These are phyloP conservation scores for Himalopsyche phryganea DNA, from an alignment of 1,140 invertebrate genomes.

Conservation along the genomic window DNA sequence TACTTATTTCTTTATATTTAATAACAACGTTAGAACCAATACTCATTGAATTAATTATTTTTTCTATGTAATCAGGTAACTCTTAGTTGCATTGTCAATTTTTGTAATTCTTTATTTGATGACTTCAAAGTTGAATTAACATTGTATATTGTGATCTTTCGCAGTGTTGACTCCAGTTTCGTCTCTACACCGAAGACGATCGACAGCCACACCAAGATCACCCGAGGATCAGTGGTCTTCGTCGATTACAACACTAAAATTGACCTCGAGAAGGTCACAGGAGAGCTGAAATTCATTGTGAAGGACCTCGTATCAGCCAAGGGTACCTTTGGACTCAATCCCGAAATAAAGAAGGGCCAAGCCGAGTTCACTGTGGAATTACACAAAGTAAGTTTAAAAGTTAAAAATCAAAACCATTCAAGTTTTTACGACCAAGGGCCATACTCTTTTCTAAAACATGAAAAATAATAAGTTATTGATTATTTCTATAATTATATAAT, in stretches of 20 bases:
- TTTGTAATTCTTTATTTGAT: too few species aligned
- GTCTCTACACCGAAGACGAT: conserved; percentile 50
- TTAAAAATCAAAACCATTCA: too few species aligned
- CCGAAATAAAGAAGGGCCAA: conserved; percentile 55
- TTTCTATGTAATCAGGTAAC: too few species aligned
- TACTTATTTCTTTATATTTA: too few species aligned
- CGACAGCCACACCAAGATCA: conserved; percentile 53
- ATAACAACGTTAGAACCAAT: too few species aligned
- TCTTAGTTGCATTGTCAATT: too few species aligned
- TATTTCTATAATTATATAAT: too few species aligned
- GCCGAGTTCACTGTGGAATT: conserved; percentile 51
- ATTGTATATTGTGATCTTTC: neutral
- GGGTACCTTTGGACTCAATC: conserved; percentile 54
- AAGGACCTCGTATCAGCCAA: conserved; percentile 54
- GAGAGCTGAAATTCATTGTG: conserved; percentile 52
- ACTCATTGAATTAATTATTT: too few species aligned
- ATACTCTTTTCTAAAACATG: too few species aligned
- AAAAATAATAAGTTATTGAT: too few species aligned
- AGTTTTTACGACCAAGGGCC: too few species aligned
- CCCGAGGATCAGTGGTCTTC: conserved; percentile 48
- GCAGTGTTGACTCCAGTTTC: conserved; percentile 53
- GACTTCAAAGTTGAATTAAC: too few species aligned
- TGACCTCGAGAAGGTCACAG: conserved; percentile 42
- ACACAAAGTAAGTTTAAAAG: conserved; percentile 45
- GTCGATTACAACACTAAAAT: conserved; percentile 55